Base-by-base conservation (phyloP, 1,140 invertebrate genomes). In the Lineus longissimus region DNA sequence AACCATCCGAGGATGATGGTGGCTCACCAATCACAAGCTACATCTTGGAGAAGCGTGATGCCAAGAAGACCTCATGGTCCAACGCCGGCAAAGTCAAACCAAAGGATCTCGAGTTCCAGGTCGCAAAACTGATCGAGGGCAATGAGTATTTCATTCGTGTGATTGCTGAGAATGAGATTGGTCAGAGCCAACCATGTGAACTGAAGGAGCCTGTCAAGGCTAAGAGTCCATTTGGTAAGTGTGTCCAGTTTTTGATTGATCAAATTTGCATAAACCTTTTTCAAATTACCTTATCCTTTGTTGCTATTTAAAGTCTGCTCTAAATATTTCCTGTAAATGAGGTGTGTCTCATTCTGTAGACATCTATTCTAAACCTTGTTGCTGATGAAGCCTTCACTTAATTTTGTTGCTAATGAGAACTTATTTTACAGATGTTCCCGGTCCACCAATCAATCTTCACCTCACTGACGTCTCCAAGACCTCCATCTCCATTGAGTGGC, bases 141-240 rank as follows among this genome's bases (percentile, higher is more conserved):
- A 94, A 95, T 75, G 93, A 97, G 80, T 98, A 98, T 74, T 86
- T 95, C 71, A 98, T 98, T 86, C 86, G 95, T 66, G 89, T 98
- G 2, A 91, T 92, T 86, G 96, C 96, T 11, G 93, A 92, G 22
- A 99, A 99, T 82, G 94, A 96, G 55, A 97, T 97, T 73, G 96
- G 96, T 30, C 91, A 93, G 81, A 93, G 95, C 74, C 88, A 91
- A 60, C 90, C 94, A 7, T 93, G 77, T 92, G 93, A 86, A 23
- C 7, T 76, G 0, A 0, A 89, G 19, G 85, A 87, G 15, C 88
- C 93, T 17, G 89, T 94, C 6, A 83, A 91, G 29, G 93, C 93
- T 0, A 97, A 97, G 82, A 93, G 92, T 82, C 94, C 93, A 62
- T 97, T 93, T 81, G 92, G 94, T 97, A 67, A 73, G 77, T 69